A percentile compares a stretch with the other conserved stretches of the same genome.
Evolutionary conservation across 2,888 invertebrate genomes (phyloP).

Genomic region (Scaptomyza flava): DNA sequence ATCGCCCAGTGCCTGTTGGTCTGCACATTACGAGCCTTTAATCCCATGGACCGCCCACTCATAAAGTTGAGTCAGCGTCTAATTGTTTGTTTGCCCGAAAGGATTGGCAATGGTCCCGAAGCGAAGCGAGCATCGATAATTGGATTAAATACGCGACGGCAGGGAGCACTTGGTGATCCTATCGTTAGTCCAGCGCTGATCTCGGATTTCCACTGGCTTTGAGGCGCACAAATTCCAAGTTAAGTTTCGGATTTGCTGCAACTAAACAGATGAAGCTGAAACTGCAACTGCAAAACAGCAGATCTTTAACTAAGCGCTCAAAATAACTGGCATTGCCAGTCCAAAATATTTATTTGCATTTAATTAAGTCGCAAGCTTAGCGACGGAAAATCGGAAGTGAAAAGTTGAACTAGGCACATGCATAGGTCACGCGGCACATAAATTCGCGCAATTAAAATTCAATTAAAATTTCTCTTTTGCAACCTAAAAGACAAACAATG

Average conservation of each 20-base stretch:
- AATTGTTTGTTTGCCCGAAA: slow-evolving; percentile 57
- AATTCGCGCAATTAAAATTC: slow-evolving; percentile 71
- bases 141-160: slow-evolving; percentile 66
- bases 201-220: slow-evolving; percentile 67
- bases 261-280: slow-evolving; percentile 37
- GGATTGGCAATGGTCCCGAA: slow-evolving; percentile 42
- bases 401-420: neutral
- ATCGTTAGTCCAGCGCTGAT: slow-evolving; percentile 58
- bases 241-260: slow-evolving; percentile 63
- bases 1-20: slow-evolving; percentile 3
- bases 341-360: slow-evolving; percentile 76
- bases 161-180: slow-evolving; percentile 40
- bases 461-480: slow-evolving; percentile 51
- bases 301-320: slow-evolving; percentile 51
- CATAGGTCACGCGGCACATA: slow-evolving; percentile 18
- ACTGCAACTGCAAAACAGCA: slow-evolving; percentile 1
- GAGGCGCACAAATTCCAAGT: slow-evolving; percentile 60
- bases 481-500: slow-evolving; percentile 49
- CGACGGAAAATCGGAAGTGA: slow-evolving; percentile 44
- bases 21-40: slow-evolving; percentile 50
- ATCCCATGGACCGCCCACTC: slow-evolving; percentile 59
- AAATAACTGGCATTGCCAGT: slow-evolving; percentile 57
- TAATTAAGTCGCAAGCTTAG: slow-evolving; percentile 66
- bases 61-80: slow-evolving; percentile 65
- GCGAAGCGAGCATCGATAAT: slow-evolving; percentile 61